Evolutionary conservation across 2,888 invertebrate species (phyloP).

Genomic region (Ochlodes sylvanus): DNA sequence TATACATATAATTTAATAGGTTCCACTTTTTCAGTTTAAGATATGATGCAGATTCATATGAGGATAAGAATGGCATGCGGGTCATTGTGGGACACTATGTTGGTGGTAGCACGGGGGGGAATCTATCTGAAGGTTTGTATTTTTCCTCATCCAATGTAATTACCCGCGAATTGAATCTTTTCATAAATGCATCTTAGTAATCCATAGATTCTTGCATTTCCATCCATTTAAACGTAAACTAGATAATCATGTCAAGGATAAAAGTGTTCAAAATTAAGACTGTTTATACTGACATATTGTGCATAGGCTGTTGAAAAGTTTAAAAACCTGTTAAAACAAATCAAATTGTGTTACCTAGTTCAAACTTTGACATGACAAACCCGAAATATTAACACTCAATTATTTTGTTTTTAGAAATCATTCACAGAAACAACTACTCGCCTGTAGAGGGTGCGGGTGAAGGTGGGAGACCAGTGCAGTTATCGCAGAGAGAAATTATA

Average conservation of each 20-base stretch:
- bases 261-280: no score
- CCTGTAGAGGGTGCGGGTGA: constrained; percentile 91
- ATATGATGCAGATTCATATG: constrained; percentile 88
- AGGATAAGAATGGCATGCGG: constrained; percentile 90
- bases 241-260: no score
- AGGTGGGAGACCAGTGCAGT: constrained; percentile 91
- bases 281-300: no score
- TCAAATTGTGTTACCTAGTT: no score
- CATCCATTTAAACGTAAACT: no score
- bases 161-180: no score
- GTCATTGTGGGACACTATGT: constrained; percentile 96
- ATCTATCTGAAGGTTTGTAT: constrained; percentile 89
- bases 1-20: neutral
- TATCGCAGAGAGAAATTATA: constrained; percentile 90
- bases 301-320: no score
- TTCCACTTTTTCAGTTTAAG: constrained; percentile 73
- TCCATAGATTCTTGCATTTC: no score
- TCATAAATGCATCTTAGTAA: no score
- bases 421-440: constrained; percentile 91
- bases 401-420: constrained; percentile 81
- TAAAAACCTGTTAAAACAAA: no score
- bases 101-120: constrained; percentile 91
- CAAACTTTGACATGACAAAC: no score
- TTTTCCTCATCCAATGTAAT: neutral
- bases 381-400: no score